Percentiles rank a stretch among this genome's conserved stretches.
Evolutionary conservation across 2,888 invertebrate species (phyloP).

Genomic region (Chymomyza caudatula): DNA sequence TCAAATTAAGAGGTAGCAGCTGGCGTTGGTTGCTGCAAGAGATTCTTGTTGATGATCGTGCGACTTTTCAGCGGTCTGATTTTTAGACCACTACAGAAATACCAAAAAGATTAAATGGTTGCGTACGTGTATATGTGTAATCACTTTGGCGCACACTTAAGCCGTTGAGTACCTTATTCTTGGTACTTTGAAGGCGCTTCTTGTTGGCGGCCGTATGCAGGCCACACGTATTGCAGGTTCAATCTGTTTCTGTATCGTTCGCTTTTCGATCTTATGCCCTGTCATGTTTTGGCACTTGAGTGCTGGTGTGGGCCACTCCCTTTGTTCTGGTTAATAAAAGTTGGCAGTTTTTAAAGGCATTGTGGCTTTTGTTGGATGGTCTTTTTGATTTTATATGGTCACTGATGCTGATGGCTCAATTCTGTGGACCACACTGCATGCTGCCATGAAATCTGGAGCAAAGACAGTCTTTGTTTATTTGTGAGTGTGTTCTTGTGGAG

Average conservation of each 20-base stretch:
- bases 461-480: neutral
- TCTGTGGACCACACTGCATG: constrained; percentile 60
- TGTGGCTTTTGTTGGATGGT: neutral
- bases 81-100: constrained; percentile 21
- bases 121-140: constrained; percentile 18
- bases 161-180: constrained; percentile 70
- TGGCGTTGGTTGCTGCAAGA: constrained; percentile 33
- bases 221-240: constrained; percentile 70
- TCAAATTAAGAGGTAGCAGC: constrained; percentile 75
- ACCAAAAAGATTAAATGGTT: neutral
- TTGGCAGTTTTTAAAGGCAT: constrained; percentile 40
- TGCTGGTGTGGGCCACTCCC: constrained; percentile 56
- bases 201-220: constrained; percentile 19
- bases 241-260: constrained; percentile 23
- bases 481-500: neutral
- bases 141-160: constrained; percentile 73
- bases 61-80: constrained; percentile 54
- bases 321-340: constrained; percentile 61
- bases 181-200: constrained; percentile 69
- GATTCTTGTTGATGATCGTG: constrained; percentile 63
- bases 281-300: constrained; percentile 72
- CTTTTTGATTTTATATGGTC: constrained; percentile 36
- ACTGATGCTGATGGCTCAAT: constrained; percentile 67
- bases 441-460: constrained; percentile 59
- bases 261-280: constrained; percentile 43